phyloP scores from a whole-genome alignment of 2,797 vertebrate genomes.

The Antrozous pallidus region DNA sequence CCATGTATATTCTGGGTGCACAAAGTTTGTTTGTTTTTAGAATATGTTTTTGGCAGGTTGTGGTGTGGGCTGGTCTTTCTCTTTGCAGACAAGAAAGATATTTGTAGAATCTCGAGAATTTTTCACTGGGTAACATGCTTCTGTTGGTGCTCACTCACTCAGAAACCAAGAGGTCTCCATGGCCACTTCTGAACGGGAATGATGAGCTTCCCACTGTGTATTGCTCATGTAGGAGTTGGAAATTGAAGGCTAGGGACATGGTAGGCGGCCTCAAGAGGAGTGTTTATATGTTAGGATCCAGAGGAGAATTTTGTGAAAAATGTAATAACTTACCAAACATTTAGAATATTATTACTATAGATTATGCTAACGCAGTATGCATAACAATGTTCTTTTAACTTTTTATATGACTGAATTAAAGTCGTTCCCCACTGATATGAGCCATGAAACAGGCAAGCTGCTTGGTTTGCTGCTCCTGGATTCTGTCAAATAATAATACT shows the following conservation, averaged over 20 bases:
- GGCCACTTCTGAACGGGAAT: neutral
- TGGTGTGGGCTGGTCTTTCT: neutral
- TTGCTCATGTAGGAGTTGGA: neutral
- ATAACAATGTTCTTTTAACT: neutral
- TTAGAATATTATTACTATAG: neutral
- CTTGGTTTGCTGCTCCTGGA: neutral
- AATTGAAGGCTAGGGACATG: neutral
- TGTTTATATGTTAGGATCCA: neutral
- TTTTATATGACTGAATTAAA: neutral
- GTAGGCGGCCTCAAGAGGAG: neutral
- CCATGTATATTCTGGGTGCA: neutral
- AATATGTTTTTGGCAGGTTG: neutral
- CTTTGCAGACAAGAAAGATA: neutral
- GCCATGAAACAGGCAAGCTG: neutral
- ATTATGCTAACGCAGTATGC: neutral
- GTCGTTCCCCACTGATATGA: neutral
- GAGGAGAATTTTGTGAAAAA: neutral
- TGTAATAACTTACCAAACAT: neutral
- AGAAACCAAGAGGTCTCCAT: neutral
- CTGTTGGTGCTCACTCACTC: neutral
- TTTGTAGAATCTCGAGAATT: neutral
- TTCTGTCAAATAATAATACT: neutral
- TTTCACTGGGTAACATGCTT: neutral
- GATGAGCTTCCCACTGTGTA: neutral
- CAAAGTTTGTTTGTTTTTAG: neutral